Conservation (phyloP, 1,140 invertebrate species). For the Sesamia nonagrioides region DNA sequence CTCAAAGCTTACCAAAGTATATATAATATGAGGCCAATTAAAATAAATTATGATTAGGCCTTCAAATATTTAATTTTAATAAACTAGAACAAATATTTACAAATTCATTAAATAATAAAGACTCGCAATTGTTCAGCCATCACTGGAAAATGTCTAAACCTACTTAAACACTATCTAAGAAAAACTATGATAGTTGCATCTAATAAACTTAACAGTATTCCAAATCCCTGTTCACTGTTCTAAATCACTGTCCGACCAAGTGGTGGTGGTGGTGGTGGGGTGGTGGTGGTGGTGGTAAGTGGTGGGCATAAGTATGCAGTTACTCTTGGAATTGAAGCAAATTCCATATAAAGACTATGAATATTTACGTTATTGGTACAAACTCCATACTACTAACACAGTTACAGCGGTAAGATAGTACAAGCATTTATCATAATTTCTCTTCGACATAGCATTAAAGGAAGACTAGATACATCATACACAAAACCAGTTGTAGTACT, state of each 20-base stretch:
- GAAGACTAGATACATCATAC: conserved; percentile 49
- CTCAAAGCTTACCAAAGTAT: conserved; percentile 66
- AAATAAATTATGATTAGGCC: conserved; percentile 45
- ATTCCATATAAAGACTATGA: conserved; percentile 1
- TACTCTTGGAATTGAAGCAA: neutral
- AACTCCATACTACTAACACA: neutral
- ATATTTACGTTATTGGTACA: neutral
- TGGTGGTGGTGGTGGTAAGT: no score
- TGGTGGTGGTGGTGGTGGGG: no score
- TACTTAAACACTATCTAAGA: conserved; percentile 46
- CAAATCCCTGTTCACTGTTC: no score
- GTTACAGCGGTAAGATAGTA: neutral
- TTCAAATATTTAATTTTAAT: conserved; percentile 35
- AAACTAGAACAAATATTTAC: conserved; percentile 49
- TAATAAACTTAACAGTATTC: neutral
- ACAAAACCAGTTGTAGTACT: conserved; percentile 35
- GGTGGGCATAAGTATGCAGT: no score
- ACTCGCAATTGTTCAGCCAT: conserved; percentile 33
- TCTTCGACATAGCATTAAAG: conserved; percentile 46
- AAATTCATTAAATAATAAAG: conserved; percentile 42
- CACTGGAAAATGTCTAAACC: conserved; percentile 42
- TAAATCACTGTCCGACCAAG: neutral
- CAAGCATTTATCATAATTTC: conserved; percentile 41
- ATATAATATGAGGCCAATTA: conserved; percentile 50
- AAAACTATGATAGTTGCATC: conserved; percentile 37